phyloP scores from a whole-genome alignment of 1,140 invertebrate genomes.

The Semibalanus balanoides region DNA sequence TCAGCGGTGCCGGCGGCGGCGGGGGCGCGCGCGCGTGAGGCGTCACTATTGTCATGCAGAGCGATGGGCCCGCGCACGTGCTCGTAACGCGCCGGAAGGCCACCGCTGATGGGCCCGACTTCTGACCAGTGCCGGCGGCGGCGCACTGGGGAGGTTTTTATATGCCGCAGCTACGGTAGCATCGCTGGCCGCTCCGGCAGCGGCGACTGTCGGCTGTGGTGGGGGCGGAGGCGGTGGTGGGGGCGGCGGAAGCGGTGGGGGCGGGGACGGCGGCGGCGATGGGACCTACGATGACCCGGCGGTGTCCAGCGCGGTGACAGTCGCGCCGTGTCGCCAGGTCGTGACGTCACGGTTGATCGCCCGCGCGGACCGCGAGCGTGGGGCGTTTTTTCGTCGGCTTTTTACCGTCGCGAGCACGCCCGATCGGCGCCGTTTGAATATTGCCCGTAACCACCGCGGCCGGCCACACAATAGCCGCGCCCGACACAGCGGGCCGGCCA shows the following conservation, averaged over 20 bases:
- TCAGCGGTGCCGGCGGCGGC: too few species aligned
- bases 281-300: neutral
- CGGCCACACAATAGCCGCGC: neutral
- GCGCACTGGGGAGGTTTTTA: too few species aligned
- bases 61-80: neutral
- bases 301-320: neutral
- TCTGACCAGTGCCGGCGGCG: too few species aligned
- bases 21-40: neutral
- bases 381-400: neutral
- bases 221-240: too few species aligned
- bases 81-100: neutral
- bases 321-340: neutral
- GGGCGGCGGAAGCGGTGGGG: neutral
- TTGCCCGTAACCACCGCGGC: neutral
- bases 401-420: neutral
- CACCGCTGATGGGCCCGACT: neutral
- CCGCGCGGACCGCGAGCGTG: too few species aligned
- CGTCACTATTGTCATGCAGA: neutral
- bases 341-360: neutral
- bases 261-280: too few species aligned
- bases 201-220: neutral
- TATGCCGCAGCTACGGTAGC: too few species aligned
- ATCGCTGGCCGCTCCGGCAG: too few species aligned
- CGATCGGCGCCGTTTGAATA: neutral
- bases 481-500: neutral